A percentile compares a stretch with the other conserved stretches of the same genome.
phyloP scores from a whole-genome alignment of 2,797 vertebrate genomes.

The Euthynnus affinis region DNA sequence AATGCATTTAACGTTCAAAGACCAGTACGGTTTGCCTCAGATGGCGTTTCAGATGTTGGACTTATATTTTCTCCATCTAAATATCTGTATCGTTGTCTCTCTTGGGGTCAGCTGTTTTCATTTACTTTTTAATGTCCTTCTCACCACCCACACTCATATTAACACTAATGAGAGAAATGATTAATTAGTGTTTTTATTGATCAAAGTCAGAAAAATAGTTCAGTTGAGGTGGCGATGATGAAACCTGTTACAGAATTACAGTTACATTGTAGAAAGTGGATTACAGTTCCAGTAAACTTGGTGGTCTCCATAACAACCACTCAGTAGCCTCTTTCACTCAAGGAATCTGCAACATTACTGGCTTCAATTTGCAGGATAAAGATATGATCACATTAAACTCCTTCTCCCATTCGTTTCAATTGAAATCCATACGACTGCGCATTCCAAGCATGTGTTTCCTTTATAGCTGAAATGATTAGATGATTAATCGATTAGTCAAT shows the following conservation, averaged over 20 bases:
- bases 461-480: background rate
- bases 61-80: conserved; percentile 3
- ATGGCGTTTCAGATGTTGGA: conserved; percentile 11
- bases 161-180: background rate
- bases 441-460: conserved; percentile 2
- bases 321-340: background rate
- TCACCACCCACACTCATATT: background rate
- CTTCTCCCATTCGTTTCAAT: background rate
- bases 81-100: conserved; percentile 38
- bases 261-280: conserved; percentile 4
- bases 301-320: conserved; percentile 40
- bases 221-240: background rate
- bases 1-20: conserved; percentile 38
- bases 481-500: background rate
- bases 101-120: conserved; percentile 21
- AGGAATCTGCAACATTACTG: background rate
- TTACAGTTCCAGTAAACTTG: conserved; percentile 13
- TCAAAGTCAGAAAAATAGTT: background rate
- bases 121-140: conserved; percentile 16
- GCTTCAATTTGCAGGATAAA: background rate
- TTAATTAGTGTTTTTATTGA: conserved; percentile 14
- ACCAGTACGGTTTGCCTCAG: conserved; percentile 2
- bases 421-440: background rate
- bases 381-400: background rate
- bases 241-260: conserved; percentile 13